Evolutionary conservation across 2,797 vertebrate genomes (phyloP), one percentile per base, ranked within the genome.

Genomic region (Xerus rutilus): DNA sequence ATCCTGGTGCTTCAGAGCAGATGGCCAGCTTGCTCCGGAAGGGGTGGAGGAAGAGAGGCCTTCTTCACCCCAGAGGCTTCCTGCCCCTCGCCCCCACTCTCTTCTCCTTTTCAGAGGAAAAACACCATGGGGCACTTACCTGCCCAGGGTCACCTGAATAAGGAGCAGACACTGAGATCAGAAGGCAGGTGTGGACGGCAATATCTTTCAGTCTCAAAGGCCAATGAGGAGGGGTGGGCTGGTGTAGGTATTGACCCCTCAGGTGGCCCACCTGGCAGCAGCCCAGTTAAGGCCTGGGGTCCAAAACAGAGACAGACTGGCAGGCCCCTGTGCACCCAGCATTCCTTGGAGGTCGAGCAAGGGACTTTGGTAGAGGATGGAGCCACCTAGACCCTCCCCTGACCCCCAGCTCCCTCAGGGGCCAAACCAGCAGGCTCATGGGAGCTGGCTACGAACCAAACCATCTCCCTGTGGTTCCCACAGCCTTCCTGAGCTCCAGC

Each of bases 11-110:
- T 57, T 64, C 43, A 2, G 92, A 89, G 23, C 74, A 92, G 70
- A 92, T 4, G 32, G 69, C 49, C 47, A 2, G 0, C 0, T 0
- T 20, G 47, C 54, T 43, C 35, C 35, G 9, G 83, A 30, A 65
- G 83, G 23, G 28, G 45, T 2, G 9, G 65, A 12, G 57, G 62
- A n/a, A 18, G 65, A 70, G 59, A 25, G 5, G 4, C 0, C 32
- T 4, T 15, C 43, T 5, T 20, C 64, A 39, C 20, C n/a, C 86
- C 1, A 43, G 84, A 18, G 43, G 35, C 45, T 43, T 85, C 35
- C 20, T 35, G 32, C 47, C 49, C 23, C 30, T 5, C 17, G 18
- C 18, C 57, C 23, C 35, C 13, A 8, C 30, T 59, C 15, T n/a
- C 65, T 15, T 21, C 49, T 12, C 39, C 25, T 5, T 62, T 43